A percentile compares a stretch with the other conserved stretches of the same genome.
These are phyloP conservation scores for Lasiurus cinereus DNA, from an alignment of 2,113 vertebrate species.

Conservation along the genomic window DNA sequence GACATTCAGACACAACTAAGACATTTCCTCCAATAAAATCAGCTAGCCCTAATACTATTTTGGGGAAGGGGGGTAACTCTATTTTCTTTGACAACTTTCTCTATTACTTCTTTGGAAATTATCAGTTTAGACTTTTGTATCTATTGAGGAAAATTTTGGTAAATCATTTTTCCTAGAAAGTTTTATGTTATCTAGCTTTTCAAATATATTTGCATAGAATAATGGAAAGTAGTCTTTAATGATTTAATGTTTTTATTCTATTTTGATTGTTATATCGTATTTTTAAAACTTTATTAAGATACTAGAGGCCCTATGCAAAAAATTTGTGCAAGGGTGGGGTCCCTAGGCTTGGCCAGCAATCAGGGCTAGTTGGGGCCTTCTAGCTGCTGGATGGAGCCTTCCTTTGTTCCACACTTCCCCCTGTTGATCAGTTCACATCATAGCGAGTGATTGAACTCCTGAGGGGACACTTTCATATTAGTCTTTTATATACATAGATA, in stretches of 20 bases:
- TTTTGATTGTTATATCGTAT: slow-evolving; percentile 24
- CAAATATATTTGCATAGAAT: slow-evolving; percentile 10
- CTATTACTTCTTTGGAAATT: neutral
- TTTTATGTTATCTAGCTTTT: slow-evolving; percentile 2
- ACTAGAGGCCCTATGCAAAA: too few species aligned
- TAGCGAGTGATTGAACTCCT: too few species aligned
- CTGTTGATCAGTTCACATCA: too few species aligned
- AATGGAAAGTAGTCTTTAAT: slow-evolving; percentile 11
- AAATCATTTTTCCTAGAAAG: neutral
- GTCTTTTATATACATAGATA: neutral
- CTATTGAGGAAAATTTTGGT: neutral
- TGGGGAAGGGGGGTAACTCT: neutral
- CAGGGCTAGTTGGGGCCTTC: too few species aligned
- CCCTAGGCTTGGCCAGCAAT: too few species aligned
- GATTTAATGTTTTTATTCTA: neutral
- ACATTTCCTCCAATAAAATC: neutral
- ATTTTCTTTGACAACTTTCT: neutral
- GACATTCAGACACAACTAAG: neutral
- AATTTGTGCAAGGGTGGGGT: too few species aligned
- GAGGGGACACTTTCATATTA: too few species aligned
- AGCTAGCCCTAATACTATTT: neutral
- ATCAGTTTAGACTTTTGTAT: neutral
- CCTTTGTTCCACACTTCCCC: too few species aligned
- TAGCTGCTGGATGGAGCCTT: too few species aligned
- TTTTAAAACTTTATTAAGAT: slow-evolving; percentile 42